These are phyloP conservation scores for Phaethornis superciliosus DNA, from an alignment of 2,113 vertebrate species.

Conservation along the genomic window DNA sequence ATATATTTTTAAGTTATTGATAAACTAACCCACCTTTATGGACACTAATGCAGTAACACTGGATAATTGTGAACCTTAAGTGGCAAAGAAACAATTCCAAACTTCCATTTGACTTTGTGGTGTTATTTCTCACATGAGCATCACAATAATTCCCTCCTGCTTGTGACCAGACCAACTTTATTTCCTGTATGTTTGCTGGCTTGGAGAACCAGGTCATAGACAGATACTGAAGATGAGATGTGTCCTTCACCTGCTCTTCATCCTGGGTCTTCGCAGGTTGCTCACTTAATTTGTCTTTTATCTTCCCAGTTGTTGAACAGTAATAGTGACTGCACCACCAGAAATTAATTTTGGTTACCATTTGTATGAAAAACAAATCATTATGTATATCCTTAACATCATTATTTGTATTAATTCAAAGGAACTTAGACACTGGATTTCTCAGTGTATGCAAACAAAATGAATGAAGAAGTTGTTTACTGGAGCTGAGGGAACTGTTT, in stretches of 20 bases:
- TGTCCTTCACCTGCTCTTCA: too few species aligned
- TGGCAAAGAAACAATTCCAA: neutral
- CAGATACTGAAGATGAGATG: too few species aligned
- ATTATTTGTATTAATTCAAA: neutral
- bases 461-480: neutral
- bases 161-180: neutral
- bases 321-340: neutral
- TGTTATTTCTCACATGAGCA: neutral
- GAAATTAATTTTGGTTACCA: neutral
- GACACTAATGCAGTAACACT: neutral
- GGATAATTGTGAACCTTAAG: neutral
- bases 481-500: neutral
- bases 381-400: neutral
- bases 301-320: neutral
- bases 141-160: neutral
- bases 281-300: neutral
- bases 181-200: neutral
- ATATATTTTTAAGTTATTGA: neutral
- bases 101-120: neutral
- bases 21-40: neutral
- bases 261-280: neutral
- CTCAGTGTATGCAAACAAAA: neutral
- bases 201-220: neutral
- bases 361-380: neutral
- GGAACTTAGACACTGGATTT: neutral